phyloP scores from a whole-genome alignment of 1,140 invertebrate genomes.

The Drosophila ogumai region DNA sequence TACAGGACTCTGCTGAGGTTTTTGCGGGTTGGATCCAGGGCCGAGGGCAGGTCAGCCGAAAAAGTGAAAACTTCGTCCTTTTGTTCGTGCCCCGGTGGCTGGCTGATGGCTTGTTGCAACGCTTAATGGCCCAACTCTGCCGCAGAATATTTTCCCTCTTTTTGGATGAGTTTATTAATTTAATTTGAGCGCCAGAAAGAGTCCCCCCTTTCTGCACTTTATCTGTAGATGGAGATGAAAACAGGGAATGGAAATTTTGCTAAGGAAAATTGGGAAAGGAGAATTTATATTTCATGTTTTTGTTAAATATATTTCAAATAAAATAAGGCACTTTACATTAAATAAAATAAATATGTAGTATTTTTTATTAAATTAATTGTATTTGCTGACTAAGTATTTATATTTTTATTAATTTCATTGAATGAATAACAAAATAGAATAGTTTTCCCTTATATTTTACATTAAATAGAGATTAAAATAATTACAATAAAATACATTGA shows the following conservation, averaged over 20 bases:
- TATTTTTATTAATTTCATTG: background rate
- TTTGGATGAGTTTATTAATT: constrained; percentile 41
- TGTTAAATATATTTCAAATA: background rate
- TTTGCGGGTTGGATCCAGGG: background rate
- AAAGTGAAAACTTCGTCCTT: constrained; percentile 33
- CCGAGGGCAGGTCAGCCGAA: constrained; percentile 12
- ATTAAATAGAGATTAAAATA: background rate
- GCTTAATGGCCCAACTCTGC: constrained; percentile 35
- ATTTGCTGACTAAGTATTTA: background rate
- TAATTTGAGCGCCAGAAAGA: constrained; percentile 7
- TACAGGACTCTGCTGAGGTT: constrained; percentile 2
- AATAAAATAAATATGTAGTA: too few species aligned
- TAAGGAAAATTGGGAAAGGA: background rate
- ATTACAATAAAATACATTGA: background rate
- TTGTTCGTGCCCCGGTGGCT: constrained; percentile 34
- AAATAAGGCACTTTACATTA: background rate
- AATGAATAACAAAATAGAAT: too few species aligned
- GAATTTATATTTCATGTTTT: too few species aligned
- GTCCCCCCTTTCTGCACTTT: background rate
- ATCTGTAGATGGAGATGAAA: background rate
- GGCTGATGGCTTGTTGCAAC: constrained; percentile 39
- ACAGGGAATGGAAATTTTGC: background rate
- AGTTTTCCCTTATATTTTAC: background rate
- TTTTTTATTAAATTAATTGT: background rate
- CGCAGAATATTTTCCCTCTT: constrained; percentile 29